Evolutionary conservation across 2,113 vertebrate species (phyloP), one percentile per base, ranked within the genome.

Genomic region (Eptesicus fuscus): DNA sequence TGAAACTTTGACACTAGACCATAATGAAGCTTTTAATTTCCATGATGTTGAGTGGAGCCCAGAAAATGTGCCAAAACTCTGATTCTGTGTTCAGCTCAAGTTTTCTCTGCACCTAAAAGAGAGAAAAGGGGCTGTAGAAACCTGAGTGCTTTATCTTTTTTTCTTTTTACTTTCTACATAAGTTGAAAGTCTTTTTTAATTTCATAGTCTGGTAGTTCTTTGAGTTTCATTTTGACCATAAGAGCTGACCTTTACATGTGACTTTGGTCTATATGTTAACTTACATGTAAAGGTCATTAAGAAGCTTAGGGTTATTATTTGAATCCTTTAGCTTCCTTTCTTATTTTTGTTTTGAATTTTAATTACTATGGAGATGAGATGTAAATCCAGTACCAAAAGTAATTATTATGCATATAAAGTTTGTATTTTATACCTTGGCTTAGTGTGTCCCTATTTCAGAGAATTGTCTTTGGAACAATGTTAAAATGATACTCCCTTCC

Each of bases 11-110:
- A 63, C 92, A 25, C 1, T 35, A 97, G 92, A 94, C 32, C 82
- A n/a, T 89, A 95, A 92, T 56, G 76, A 93, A 97, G 61, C 82
- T 97, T 90, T 95, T 90, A 56, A 79, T 94, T 97, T 70, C 87
- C 2, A 3, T 92, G 3, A 93, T 87, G 94, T 88, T 83, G 79
- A 89, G 76, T 80, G 78, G 92, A 92, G 82, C 37, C 83, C 69
- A 84, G 88, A 95, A 88, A 93, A 89, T 79, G 49, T 89, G 96
- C 94, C 92, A 89, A 89, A 32, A 37, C 37, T 93, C 95, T 90
- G 91, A 79, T 14, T 84, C 37, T 92, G 69, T 96, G 96, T 95
- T 80, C 65, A 71, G 63, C 0, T 9, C 69, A 61, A 25, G 83
- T 65, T 95, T 88, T 82, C 77, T 96, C 85, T 95, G 25, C 12